A percentile compares a stretch with the other conserved stretches of the same genome.
Conservation (phyloP, 1,140 invertebrate species). For the Danaus plexippus region DNA sequence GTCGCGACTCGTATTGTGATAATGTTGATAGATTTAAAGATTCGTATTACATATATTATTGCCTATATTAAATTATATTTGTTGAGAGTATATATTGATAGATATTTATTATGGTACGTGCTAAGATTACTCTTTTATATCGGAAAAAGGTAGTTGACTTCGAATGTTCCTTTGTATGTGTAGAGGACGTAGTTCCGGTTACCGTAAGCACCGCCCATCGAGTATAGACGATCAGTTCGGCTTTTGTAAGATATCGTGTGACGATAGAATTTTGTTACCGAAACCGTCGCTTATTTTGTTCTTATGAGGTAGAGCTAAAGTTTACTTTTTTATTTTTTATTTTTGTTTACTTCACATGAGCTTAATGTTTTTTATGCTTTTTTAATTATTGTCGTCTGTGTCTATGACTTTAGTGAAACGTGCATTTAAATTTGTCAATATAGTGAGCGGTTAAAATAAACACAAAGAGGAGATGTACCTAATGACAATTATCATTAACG, state of each 20-base stretch:
- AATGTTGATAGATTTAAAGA: slow-evolving; percentile 62
- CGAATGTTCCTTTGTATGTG: slow-evolving; percentile 47
- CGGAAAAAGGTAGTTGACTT: slow-evolving; percentile 48
- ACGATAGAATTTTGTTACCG: slow-evolving; percentile 19
- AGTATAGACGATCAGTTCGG: slow-evolving; percentile 19
- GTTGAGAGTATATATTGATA: slow-evolving; percentile 68
- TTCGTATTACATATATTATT: slow-evolving; percentile 65
- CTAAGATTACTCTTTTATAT: slow-evolving; percentile 64
- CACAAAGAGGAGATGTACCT: not conserved
- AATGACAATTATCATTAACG: slow-evolving; percentile 3
- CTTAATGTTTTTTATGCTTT: slow-evolving; percentile 32
- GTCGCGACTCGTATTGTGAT: slow-evolving; percentile 64
- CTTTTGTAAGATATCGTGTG: slow-evolving; percentile 16
- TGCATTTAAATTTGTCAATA: slow-evolving; percentile 50
- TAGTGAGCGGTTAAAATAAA: slow-evolving; percentile 42
- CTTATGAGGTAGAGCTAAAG: slow-evolving; percentile 16
- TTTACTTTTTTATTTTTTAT: slow-evolving; percentile 18
- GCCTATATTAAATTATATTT: slow-evolving; percentile 68
- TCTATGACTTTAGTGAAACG: slow-evolving; percentile 48
- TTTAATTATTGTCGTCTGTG: slow-evolving; percentile 40
- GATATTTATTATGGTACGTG: slow-evolving; percentile 63
- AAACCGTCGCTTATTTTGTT: slow-evolving; percentile 18
- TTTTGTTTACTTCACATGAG: slow-evolving; percentile 26
- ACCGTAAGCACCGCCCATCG: slow-evolving; percentile 23
- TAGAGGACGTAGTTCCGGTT: slow-evolving; percentile 36